Percentiles rank a stretch among this genome's conserved stretches.
Evolutionary conservation across 2,888 invertebrate genomes (phyloP).

Genomic region (Alloscopus bannaensis): DNA sequence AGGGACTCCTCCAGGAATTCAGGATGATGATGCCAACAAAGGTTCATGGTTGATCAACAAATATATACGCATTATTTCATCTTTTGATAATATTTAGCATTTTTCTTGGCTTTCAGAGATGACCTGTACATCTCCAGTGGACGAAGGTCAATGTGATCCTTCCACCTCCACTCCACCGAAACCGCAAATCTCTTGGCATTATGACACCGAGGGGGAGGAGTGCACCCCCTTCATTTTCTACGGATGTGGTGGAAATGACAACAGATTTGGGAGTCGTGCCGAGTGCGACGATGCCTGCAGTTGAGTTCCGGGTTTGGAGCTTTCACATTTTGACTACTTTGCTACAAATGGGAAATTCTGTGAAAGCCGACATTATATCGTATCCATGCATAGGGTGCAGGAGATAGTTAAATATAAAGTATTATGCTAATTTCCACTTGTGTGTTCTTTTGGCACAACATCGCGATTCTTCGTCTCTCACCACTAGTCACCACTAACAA

Average conservation of each 20-base stretch:
- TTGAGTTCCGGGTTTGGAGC: neutral
- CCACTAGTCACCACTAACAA: neutral
- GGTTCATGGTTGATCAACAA: too few species aligned
- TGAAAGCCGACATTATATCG: too few species aligned
- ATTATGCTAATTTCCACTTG: neutral
- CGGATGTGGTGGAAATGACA: conserved; percentile 59
- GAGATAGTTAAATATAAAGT: neutral
- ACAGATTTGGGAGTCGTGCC: conserved; percentile 31
- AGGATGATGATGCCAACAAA: too few species aligned
- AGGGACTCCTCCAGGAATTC: too few species aligned
- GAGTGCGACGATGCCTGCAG: conserved; percentile 42
- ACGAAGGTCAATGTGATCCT: conserved; percentile 48
- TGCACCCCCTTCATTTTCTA: conserved; percentile 47
- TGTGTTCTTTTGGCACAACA: neutral
- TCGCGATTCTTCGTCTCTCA: neutral
- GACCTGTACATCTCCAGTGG: conserved; percentile 19
- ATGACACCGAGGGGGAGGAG: conserved; percentile 15
- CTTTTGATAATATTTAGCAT: neutral
- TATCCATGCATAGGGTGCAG: too few species aligned
- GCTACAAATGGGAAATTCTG: too few species aligned
- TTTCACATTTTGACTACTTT: too few species aligned
- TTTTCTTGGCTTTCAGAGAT: conserved; percentile 16
- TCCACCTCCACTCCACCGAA: neutral
- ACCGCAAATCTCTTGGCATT: conserved; percentile 31
- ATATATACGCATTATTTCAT: neutral